Base-by-base conservation (phyloP, 1,140 invertebrate genomes). In the Ectropis grisescens region DNA sequence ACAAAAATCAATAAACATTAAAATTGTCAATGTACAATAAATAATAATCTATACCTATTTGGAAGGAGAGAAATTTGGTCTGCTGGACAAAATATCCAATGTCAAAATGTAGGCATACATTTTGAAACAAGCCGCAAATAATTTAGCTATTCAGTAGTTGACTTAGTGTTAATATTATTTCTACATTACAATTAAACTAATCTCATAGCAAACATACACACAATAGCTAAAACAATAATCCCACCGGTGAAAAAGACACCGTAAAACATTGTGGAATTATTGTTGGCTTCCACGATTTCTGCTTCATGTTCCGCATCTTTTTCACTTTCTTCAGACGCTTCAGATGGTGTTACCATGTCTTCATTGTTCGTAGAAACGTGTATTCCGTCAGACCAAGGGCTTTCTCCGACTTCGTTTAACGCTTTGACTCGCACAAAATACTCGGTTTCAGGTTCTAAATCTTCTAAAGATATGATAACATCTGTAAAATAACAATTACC, bases 201-300 rank as follows among this genome's bases (percentile, higher is more conserved):
- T 43, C 57, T 57, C 42, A 74, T 55, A n/a, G 38, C 41, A 34
- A 71, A 59, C 55, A 59, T 66, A 33, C 57, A 66, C 8, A 44
- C 60, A 24, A 61, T 50, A 25, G 46, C 48, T 0, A 62, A 13
- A 7, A 74, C 34, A 10, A 71, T 19, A 13, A 74, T 56, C 2
- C 60, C 62, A 22, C 48, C 66, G 0, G 47, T 49, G 28, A 74
- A 74, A 25, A 78, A 61, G 16, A 74, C 39, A 6, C 67, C 69
- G 27, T 71, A 74, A 22, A 72, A 62, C 6, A 45, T 51, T 51
- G 1, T 50, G 41, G 9, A 13, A 8, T 31, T 13, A 14, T 15
- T 4, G 19, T 19, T 31, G 5, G 13, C 1, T 13, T 28, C 3
- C 4, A 22, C 19, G 19, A 30, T 33, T 11, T 11, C 19, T 29